Evolutionary conservation across 2,113 vertebrate species (phyloP), one percentile per base, ranked within the genome.

Genomic region (Actinemys pallida): DNA sequence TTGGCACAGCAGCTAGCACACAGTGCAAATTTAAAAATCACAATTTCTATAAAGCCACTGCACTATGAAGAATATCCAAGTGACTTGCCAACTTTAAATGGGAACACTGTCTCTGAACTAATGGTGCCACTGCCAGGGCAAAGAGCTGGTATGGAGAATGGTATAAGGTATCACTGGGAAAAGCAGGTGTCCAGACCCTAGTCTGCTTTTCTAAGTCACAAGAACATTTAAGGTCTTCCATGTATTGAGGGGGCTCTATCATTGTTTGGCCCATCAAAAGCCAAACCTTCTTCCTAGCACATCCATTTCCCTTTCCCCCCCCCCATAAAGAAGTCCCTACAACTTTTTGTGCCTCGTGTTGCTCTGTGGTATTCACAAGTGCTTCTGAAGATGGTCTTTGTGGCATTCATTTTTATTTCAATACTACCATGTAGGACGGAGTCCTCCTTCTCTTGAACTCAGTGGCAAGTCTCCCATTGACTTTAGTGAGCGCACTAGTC

Each of bases 121-220:
- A 45, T 45, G 22, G 42, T 45, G 22, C 39, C 22, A 24, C 22
- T 25, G 22, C 75, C 42, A 75, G 62, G 6, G 19, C 56, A 82
- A 45, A 49, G 47, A 84, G 49, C 76, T 7, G n/a, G 25, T 25
- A 52, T 65, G 56, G 42, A 50, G 17, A 31, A 10, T 20, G 19
- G 31, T 65, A 35, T 59, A 2, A 27, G 75, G 2, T 22, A 25
- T 4, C 65, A 9, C 0, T 0, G 1, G 16, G 1, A 53, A 75
- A 93, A 42, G 19, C 45, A 27, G 81, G 87, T n/a, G 1, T 62
- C 47, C 76, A 65, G 35, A 87, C 17, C 39, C 81, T 0, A 27
- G 12, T 0, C 39, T 50, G 3, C 17, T 56, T 79, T 8, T 87
- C 50, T 11, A 81, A 83, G 53, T 31, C 83, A 78, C 75, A 76